Evolutionary conservation across 2,888 invertebrate species (phyloP), one percentile per base, ranked within the genome.

Genomic region (Acleris laterana): DNA sequence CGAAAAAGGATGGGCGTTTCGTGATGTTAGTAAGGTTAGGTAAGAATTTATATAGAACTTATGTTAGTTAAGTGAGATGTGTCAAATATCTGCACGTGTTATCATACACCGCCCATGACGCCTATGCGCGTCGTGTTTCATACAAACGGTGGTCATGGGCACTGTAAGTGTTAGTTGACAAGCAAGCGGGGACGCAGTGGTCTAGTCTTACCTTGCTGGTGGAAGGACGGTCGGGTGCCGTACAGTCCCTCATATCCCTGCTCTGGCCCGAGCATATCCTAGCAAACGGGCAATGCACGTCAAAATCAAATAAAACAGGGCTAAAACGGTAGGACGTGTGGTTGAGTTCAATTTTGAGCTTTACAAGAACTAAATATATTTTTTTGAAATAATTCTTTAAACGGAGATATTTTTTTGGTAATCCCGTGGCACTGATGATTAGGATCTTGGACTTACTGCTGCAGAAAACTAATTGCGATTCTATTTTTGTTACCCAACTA

Each of bases 181-280:
- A 58, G 44, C 59, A 56, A 62, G 51, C 58, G 52, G 48, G 46
- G 17, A 42, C 22, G 38, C 38, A 28, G 50, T 46, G 22, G 20
- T 25, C 42, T 66, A 72, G 44, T 72, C 87, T 94, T 96, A 97
- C 97, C 97, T 97, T 96, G 96, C 75, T 96, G 96, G 83, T 97
- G 97, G 93, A 96, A 97, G 79, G 97, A 97, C 77, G 97, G 97
- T 85, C 98, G 96, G 89, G 98, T 98, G 84, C 96, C 96, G 93
- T 98, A 98, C 94, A 98, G 95, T 89, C 97, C 97, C 88, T 98
- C 98, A 94, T 97, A 98, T 83, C 97, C 96, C 93, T 98, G 98
- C 89, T 98, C 98, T 81, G 97, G 96, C 84, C 96, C 96, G 90
- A 97, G 95, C 95, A 97, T 97, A 91, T 97, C 98, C 97, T 97